Evolutionary conservation across 2,113 vertebrate species (phyloP).

Genomic region (Colius striatus): DNA sequence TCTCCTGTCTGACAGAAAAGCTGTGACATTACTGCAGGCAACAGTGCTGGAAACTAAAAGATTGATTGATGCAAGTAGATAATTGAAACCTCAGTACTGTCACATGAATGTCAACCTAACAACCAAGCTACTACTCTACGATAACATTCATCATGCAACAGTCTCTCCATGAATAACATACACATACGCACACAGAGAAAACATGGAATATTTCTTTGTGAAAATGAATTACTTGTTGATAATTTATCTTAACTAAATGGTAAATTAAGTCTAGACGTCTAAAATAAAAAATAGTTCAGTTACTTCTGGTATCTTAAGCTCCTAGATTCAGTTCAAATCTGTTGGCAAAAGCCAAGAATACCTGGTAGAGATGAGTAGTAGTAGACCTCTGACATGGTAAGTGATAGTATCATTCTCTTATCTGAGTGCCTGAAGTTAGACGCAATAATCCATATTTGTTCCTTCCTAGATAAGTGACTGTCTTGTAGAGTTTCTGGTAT

Average conservation of each 20-base stretch:
- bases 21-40: conserved; percentile 84
- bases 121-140: conserved; percentile 61
- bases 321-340: not conserved
- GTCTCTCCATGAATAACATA: conserved; percentile 36
- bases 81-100: conserved; percentile 82
- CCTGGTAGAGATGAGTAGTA: not conserved
- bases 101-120: conserved; percentile 72
- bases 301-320: not conserved
- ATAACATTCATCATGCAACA: conserved; percentile 73
- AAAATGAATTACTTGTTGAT: conserved; percentile 17
- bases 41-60: conserved; percentile 76
- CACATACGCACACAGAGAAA: not conserved
- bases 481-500: not conserved
- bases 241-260: conserved; percentile 23
- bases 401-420: not conserved
- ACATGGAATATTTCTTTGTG: conserved; percentile 33
- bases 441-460: not conserved
- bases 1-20: conserved; percentile 83
- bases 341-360: not conserved
- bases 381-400: not conserved
- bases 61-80: conserved; percentile 82
- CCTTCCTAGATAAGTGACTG: not conserved
- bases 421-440: not conserved
- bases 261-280: conserved; percentile 15
- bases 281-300: not conserved